Conservation (phyloP, 2,888 invertebrate species). For the Perizoma affinitatum region DNA sequence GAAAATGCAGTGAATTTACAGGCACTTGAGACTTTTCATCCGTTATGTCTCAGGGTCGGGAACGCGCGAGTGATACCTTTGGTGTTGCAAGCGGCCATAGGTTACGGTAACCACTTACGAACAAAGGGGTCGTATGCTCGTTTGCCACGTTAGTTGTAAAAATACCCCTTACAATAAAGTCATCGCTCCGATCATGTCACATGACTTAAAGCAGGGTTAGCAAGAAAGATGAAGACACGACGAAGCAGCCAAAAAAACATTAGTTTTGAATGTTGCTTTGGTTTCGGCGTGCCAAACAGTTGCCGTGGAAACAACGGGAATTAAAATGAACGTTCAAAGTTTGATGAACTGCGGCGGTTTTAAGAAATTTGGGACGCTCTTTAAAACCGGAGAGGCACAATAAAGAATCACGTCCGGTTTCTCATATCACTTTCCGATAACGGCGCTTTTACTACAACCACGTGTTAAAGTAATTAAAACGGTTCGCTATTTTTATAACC, state of each 20-base stretch:
- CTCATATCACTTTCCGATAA: constrained; percentile 77
- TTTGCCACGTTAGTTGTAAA: no score
- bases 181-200: no score
- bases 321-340: constrained; percentile 34
- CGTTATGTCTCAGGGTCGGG: no score
- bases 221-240: no score
- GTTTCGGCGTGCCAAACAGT: constrained; percentile 15
- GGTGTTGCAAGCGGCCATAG: no score
- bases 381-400: constrained; percentile 43
- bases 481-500: constrained; percentile 59
- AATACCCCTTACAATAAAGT: no score
- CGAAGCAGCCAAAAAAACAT: background rate
- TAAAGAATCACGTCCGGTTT: constrained; percentile 54
- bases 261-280: constrained; percentile 22
- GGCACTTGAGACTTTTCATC: no score
- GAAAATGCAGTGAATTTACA: no score
- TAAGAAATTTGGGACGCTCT: constrained; percentile 31
- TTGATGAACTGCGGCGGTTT: constrained; percentile 44
- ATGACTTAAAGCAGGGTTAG: no score
- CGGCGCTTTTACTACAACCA: constrained; percentile 74
- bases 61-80: no score
- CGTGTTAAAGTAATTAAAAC: constrained; percentile 81
- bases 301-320: constrained; percentile 35
- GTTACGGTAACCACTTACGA: no score
- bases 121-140: no score